phyloP scores from a whole-genome alignment of 64 coral and sea anemone species.

The Montipora foliosa region DNA sequence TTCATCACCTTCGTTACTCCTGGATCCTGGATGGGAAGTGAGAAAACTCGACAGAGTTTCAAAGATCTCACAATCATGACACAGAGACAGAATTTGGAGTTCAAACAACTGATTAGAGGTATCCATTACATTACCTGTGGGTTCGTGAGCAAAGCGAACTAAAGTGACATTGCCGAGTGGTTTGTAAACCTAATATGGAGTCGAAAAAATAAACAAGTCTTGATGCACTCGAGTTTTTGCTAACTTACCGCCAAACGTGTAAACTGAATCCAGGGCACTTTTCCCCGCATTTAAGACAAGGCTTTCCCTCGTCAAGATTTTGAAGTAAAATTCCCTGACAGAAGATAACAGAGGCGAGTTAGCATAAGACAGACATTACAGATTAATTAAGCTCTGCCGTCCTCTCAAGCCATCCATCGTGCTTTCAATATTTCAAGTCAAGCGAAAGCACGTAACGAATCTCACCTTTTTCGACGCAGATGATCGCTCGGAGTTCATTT shows the following conservation, averaged over 20 bases:
- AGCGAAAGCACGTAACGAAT: not conserved
- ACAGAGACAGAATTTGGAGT: conserved; percentile 30
- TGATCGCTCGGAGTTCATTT: conserved; percentile 69
- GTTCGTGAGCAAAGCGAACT: not conserved
- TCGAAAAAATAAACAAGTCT: conserved; percentile 43
- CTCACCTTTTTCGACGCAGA: conserved; percentile 84
- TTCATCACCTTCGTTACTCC: not conserved
- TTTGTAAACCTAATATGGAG: not conserved
- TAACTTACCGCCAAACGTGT: conserved; percentile 92
- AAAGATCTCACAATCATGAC: not conserved
- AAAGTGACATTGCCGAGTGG: not conserved
- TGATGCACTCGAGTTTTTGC: conserved; percentile 8
- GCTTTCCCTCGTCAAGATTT: conserved; percentile 87
- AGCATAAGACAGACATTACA: not conserved
- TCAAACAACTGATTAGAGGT: conserved; percentile 30
- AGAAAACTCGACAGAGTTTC: not conserved
- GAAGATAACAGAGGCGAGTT: not conserved
- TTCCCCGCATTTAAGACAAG: conserved; percentile 83
- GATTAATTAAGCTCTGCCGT: not conserved
- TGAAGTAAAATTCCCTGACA: conserved; percentile 87
- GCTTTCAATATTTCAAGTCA: conserved; percentile 46
- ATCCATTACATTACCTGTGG: conserved; percentile 4
- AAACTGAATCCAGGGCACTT: conserved; percentile 88
- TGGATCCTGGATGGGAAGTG: not conserved
- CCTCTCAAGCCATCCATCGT: not conserved